Base-by-base conservation (phyloP, 2,888 invertebrate species). In the Erebia ligea region DNA sequence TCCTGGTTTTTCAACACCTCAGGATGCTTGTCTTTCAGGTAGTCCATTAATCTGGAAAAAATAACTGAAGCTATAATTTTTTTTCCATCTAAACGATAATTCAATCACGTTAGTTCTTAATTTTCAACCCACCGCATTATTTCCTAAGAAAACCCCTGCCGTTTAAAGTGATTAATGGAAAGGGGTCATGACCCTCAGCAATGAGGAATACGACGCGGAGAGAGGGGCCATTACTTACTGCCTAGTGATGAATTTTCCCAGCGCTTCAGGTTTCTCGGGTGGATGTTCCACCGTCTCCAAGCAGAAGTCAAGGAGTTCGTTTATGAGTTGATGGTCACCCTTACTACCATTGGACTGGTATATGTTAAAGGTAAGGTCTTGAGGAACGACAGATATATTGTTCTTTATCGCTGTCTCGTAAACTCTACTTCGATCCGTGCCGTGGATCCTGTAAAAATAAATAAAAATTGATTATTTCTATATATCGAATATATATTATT, bases 381-480 rank as follows among this genome's bases (percentile, higher is more conserved):
- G 87, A 0, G 84, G 77, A 0, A 82, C 9, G 0, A 88, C 15
- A 0, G 81, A 66, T 0, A 90, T 77, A 19, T 88, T 85, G 76
- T 86, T 81, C 25, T 80, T 68, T 0, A 82, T 15, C 0, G 87
- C 90, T 0, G 85, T 57, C 0, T 89, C 83, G 70, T 84, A 89
- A 0, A 86, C 80, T 0, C 80, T 73, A 10, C 85, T 88, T 0
- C 75, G 68, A 0, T 73, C 63, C 3, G 83, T 82, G 0, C 91
- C 91, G 52, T 91, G 91, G 62, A 91, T 89, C 91, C 91, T 91
- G 75, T 45, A 45, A 19, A 50, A 21, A 19, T n/a, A n/a, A n/a
- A n/a, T n/a, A n/a, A n/a, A n/a, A n/a, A n/a, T n/a, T n/a, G n/a
- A n/a, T n/a, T n/a, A n/a, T n/a, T n/a, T n/a, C n/a, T n/a, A n/a